A percentile compares a stretch with the other conserved stretches of the same genome.
phyloP scores from a whole-genome alignment of 1,140 invertebrate species.

The Bombyx mori region DNA sequence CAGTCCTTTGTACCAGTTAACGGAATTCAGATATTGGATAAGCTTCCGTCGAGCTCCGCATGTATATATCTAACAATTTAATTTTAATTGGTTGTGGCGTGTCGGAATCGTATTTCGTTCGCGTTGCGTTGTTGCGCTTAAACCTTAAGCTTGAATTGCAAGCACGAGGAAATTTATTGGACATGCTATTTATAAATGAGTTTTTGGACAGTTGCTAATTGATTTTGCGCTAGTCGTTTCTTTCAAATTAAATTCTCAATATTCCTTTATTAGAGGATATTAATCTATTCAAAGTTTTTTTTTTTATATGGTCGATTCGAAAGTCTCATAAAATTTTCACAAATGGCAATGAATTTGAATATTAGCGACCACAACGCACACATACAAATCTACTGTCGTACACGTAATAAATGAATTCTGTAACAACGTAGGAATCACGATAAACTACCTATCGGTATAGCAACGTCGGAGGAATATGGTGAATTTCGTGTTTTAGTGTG shows the following conservation, averaged over 20 bases:
- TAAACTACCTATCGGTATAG: conserved; percentile 18
- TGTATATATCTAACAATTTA: conserved; percentile 57
- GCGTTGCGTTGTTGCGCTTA: conserved; percentile 6
- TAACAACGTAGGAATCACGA: too few species aligned
- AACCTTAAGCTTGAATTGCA: conserved; percentile 14
- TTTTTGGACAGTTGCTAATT: too few species aligned
- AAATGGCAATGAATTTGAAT: too few species aligned
- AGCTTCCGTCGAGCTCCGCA: conserved; percentile 30
- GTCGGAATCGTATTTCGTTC: conserved; percentile 2
- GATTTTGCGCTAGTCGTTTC: too few species aligned
- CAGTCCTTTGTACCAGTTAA: conserved; percentile 54
- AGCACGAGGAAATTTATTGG: too few species aligned
- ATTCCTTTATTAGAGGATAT: background rate
- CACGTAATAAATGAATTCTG: too few species aligned
- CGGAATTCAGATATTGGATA: conserved; percentile 61
- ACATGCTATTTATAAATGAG: too few species aligned
- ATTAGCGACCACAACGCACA: too few species aligned
- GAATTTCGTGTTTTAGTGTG: conserved; percentile 40
- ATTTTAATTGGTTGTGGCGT: conserved; percentile 52
- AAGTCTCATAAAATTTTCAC: background rate
- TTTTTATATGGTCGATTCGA: background rate
- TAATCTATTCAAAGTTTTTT: background rate
- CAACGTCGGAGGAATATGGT: conserved; percentile 20
- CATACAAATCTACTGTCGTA: too few species aligned
- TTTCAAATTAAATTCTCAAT: background rate